These are phyloP conservation scores for Trilocha varians DNA, from an alignment of 2,888 invertebrate genomes.

Conservation along the genomic window DNA sequence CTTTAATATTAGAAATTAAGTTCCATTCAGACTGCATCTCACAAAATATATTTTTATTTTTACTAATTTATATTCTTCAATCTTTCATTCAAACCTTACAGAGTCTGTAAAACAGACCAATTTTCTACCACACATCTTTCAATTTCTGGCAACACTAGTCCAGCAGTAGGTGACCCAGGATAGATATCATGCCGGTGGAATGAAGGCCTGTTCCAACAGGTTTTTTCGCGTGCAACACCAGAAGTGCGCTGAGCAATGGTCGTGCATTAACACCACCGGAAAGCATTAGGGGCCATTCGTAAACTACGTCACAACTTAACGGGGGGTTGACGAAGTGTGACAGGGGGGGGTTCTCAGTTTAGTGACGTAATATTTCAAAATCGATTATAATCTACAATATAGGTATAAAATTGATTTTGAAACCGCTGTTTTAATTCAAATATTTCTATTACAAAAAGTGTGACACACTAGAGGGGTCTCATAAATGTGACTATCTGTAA, in stretches of 20 bases:
- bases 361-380: too few species aligned
- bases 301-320: too few species aligned
- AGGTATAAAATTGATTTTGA: too few species aligned
- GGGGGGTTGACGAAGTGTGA: too few species aligned
- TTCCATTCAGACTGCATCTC: constrained; percentile 13
- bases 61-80: background rate
- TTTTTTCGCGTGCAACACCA: constrained; percentile 58
- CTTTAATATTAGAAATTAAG: constrained; percentile 1
- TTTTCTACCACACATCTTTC: background rate
- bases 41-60: constrained; percentile 2
- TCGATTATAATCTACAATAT: too few species aligned
- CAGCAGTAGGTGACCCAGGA: constrained; percentile 41
- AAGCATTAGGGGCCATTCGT: too few species aligned
- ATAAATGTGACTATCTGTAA: too few species aligned
- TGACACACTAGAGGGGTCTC: too few species aligned
- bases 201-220: constrained; percentile 33
- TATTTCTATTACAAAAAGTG: too few species aligned
- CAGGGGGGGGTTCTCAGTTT: too few species aligned
- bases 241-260: constrained; percentile 37
- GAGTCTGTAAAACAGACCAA: background rate
- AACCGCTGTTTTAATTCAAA: too few species aligned
- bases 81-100: background rate
- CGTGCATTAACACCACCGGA: constrained; percentile 11
- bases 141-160: constrained; percentile 32
- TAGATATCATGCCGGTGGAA: constrained; percentile 48